A percentile compares a stretch with the other conserved stretches of the same genome.
phyloP scores from a whole-genome alignment of 1,140 invertebrate species.

The Parapsyche elsis region DNA sequence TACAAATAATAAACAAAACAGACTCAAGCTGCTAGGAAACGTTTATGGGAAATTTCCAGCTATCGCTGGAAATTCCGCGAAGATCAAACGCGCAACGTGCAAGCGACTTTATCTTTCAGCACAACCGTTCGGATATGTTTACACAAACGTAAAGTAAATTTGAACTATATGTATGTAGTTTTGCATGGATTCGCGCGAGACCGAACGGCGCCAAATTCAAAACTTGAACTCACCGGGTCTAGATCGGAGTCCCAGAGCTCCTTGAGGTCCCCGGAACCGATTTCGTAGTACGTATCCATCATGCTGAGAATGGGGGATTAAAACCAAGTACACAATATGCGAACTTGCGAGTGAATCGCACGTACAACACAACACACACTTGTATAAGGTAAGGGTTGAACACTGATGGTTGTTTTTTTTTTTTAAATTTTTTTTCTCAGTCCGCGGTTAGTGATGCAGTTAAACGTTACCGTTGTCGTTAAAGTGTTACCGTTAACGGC shows the following conservation, averaged over 20 bases:
- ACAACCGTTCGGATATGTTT: not conserved
- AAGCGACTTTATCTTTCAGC: not conserved
- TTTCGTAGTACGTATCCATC: conserved; percentile 78
- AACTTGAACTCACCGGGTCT: conserved; percentile 71
- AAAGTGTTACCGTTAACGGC: not conserved
- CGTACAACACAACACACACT: not conserved
- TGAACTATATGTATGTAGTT: no score
- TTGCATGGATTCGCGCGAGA: not conserved
- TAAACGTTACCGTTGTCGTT: not conserved
- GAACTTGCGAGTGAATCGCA: not conserved
- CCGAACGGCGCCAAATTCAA: conserved; percentile 13
- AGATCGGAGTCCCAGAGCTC: conserved; percentile 82
- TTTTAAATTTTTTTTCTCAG: not conserved
- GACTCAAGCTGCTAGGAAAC: no score
- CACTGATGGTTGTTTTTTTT: not conserved
- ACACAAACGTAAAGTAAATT: not conserved
- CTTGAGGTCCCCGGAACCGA: conserved; percentile 74
- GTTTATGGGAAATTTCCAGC: no score
- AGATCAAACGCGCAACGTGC: not conserved
- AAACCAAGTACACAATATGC: not conserved
- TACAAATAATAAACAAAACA: no score
- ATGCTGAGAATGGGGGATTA: conserved; percentile 59
- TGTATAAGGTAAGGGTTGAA: not conserved
- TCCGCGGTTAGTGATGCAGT: not conserved
- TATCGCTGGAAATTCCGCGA: not conserved